A percentile compares a stretch with the other conserved stretches of the same genome.
phyloP scores from a whole-genome alignment of 2,113 vertebrate species.

The Eleginops maclovinus region DNA sequence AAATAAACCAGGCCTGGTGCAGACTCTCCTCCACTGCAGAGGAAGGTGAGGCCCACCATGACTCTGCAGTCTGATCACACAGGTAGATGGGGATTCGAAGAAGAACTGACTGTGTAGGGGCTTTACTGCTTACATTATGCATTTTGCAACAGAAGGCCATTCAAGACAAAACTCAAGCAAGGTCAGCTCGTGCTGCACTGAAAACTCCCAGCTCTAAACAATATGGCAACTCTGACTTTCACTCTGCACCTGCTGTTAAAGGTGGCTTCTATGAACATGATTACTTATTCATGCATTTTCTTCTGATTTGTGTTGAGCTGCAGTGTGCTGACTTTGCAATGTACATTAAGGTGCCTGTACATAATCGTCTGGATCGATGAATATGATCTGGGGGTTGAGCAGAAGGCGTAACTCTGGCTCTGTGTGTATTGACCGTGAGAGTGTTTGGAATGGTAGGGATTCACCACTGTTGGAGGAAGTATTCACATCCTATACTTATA shows the following conservation, averaged over 20 bases:
- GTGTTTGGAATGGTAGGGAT: conserved; percentile 14
- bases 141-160: conserved; percentile 19
- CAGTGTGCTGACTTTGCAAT: conserved; percentile 29
- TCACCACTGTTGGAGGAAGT: background rate
- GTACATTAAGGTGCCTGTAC: conserved; percentile 19
- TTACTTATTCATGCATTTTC: conserved; percentile 11
- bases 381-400: conserved; percentile 38
- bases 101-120: conserved; percentile 2
- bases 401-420: conserved; percentile 37
- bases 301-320: conserved; percentile 28
- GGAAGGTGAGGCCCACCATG: conserved; percentile 59
- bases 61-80: conserved; percentile 70
- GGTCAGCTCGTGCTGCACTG: conserved; percentile 7
- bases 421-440: conserved; percentile 47
- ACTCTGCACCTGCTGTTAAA: background rate
- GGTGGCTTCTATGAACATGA: background rate
- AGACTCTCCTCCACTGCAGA: conserved; percentile 49
- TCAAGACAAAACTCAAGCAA: conserved; percentile 21
- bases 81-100: conserved; percentile 23
- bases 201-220: background rate
- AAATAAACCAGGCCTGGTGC: conserved; percentile 34
- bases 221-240: background rate
- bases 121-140: conserved; percentile 23
- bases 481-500: too few species aligned
- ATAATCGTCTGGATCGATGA: conserved; percentile 47